Percentiles rank a stretch among this genome's conserved stretches.
Conservation (phyloP, 2,888 invertebrate species). For the Thera obeliscata region DNA sequence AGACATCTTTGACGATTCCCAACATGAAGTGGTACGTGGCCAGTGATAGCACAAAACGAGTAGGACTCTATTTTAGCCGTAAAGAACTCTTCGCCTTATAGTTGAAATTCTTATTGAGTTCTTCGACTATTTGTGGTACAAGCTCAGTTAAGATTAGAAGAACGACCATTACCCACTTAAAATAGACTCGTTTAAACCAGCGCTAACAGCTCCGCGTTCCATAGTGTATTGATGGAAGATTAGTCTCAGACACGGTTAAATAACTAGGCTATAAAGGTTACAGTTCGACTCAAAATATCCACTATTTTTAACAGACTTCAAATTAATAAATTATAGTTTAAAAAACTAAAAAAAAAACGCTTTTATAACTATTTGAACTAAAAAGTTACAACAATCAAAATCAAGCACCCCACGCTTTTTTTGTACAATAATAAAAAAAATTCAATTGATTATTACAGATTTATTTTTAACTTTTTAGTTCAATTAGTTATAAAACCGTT, state of each 20-base stretch:
- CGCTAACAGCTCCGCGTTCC: conserved; percentile 40
- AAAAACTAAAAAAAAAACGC: no score
- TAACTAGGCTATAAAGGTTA: conserved; percentile 12
- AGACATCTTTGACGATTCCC: not conserved
- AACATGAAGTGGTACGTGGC: not conserved
- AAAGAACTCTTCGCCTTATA: not conserved
- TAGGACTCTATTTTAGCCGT: not conserved
- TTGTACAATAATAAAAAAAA: no score
- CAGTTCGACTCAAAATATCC: not conserved
- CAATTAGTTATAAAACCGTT: no score
- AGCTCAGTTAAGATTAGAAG: conserved; percentile 35
- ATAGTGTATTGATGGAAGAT: conserved; percentile 22
- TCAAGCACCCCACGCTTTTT: no score
- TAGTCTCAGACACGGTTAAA: conserved; percentile 21
- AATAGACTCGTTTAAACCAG: conserved; percentile 47
- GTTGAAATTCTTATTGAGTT: conserved; percentile 29
- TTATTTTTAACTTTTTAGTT: no score
- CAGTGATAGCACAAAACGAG: not conserved
- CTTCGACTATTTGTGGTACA: conserved; percentile 37
- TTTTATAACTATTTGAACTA: no score
- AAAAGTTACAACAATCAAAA: no score
- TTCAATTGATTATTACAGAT: no score
- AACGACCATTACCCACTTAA: conserved; percentile 36
- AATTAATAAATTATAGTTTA: no score
- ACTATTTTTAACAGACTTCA: not conserved